Base-by-base conservation (phyloP, 2,113 vertebrate species). In the Cyprichromis sp. region DNA sequence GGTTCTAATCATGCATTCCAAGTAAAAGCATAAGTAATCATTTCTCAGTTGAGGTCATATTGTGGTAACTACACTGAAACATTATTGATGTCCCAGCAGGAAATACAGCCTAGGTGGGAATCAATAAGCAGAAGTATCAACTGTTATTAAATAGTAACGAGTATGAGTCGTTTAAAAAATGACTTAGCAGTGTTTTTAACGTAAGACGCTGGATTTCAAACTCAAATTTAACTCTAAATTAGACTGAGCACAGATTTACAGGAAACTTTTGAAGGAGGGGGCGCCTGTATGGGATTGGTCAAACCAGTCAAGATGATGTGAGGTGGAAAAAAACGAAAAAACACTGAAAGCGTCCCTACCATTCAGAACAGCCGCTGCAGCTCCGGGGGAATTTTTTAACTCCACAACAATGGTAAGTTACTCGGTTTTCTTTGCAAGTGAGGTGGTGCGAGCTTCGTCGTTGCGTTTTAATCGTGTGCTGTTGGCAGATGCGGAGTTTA, bases 391-490 rank as follows among this genome's bases (percentile, higher is more conserved):
- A 19, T 38, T 84, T 59, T 54, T 40, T n/a, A 91, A 93, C 91
- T 93, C 93, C 83, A 66, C 87, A 91, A 92, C 89, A 84, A 97
- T 97, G 96, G 96, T 97, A 40, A 96, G 96, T 95, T 50, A 13
- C 13, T 87, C 6, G 0, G 5, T 8, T 63, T 6, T 4, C 5
- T 9, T 31, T 4, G 8, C 5, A 2, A 14, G 8, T 5, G 2
- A 59, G 9, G 4, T 12, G 31, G 4, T 8, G 9, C 1, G 5
- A 2, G n/a, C n/a, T 17, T 12, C 3, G 3, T 6, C 6, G 52
- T 13, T 52, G 21, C 5, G n/a, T 17, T 55, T 26, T 3, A 14
- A 55, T 6, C 8, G 14, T 5, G 4, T 4, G 59, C 5, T 53
- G 2, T 4, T 4, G 21, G 63, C n/a, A 17, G 36, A 80, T 14